These are phyloP conservation scores for Halcyon chelicuti DNA, from an alignment of 2,797 vertebrate genomes.

Conservation along the genomic window DNA sequence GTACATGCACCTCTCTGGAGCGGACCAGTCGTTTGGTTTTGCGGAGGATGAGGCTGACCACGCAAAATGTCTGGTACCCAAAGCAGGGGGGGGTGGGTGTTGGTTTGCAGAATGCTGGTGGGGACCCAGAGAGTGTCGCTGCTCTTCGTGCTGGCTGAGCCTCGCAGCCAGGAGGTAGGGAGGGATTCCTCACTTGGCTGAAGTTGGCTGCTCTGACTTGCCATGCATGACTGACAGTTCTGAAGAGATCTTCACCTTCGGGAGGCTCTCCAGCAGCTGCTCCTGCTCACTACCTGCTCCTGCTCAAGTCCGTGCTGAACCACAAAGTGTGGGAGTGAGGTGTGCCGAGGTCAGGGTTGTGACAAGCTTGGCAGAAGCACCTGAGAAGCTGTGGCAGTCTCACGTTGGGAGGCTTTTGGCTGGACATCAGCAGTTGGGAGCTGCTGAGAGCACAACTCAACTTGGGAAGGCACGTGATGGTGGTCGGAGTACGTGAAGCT, in stretches of 20 bases:
- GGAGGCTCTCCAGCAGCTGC: not conserved
- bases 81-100: not conserved
- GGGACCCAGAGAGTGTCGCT: fast-evolving
- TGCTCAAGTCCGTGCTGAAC: fast-evolving
- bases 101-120: not conserved
- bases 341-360: not conserved
- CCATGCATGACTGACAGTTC: too few species aligned
- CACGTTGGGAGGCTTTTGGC: not conserved
- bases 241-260: not conserved
- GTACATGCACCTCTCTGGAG: fast-evolving
- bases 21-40: not conserved
- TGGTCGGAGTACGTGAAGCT: not conserved
- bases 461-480: not conserved
- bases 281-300: not conserved
- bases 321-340: fast-evolving
- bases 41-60: too few species aligned
- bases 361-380: not conserved
- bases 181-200: not conserved
- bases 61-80: too few species aligned
- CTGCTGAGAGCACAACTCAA: not conserved
- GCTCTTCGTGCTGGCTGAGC: too few species aligned
- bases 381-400: not conserved
- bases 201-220: not conserved
- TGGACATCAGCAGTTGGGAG: not conserved
- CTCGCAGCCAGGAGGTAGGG: not conserved